Evolutionary conservation across 2,113 vertebrate genomes (phyloP).

Genomic region (Chelonoidis abingdonii): DNA sequence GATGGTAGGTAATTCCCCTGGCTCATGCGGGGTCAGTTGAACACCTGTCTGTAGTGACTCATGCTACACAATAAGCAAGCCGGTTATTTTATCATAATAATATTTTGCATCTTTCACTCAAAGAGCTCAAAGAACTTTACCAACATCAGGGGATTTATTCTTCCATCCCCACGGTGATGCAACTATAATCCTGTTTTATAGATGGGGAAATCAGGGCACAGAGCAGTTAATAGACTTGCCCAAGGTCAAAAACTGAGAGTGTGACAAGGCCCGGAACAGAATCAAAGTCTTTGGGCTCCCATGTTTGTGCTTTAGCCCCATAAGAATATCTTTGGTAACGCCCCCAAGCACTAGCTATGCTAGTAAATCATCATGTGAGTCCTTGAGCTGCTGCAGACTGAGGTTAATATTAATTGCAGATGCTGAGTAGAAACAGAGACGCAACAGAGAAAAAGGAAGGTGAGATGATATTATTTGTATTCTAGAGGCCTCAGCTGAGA

Average conservation of each 20-base stretch:
- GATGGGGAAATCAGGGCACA: background rate
- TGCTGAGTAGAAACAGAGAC: no score
- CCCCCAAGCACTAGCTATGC: background rate
- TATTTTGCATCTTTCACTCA: background rate
- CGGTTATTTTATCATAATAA: background rate
- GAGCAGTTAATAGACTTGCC: background rate
- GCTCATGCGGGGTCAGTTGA: background rate
- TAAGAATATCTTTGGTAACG: background rate
- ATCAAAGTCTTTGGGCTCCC: background rate
- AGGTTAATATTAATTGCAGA: no score
- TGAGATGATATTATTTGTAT: no score
- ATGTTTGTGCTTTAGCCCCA: background rate
- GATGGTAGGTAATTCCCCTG: background rate
- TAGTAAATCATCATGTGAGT: background rate
- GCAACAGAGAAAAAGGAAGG: no score
- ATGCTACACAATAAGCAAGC: background rate
- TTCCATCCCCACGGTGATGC: background rate
- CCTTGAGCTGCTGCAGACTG: no score
- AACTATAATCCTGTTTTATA: background rate
- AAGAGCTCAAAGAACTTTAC: background rate
- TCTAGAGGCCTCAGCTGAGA: background rate
- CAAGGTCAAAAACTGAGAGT: background rate
- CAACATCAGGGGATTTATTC: background rate
- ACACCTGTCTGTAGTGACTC: background rate
- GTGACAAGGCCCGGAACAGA: background rate